Conservation (phyloP, 2,797 vertebrate genomes). For the Saguinus oedipus region DNA sequence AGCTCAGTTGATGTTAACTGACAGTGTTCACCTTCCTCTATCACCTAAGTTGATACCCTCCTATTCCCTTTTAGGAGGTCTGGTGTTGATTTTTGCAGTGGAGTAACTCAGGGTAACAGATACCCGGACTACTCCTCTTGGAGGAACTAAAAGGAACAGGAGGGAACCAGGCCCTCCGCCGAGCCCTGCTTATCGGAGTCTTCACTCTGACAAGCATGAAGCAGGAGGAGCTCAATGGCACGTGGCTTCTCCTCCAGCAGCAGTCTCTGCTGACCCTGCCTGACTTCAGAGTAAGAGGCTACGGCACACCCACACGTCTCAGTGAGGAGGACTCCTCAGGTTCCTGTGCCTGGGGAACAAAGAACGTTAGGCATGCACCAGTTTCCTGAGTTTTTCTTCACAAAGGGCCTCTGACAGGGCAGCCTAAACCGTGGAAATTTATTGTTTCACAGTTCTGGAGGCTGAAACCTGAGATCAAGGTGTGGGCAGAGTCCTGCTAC, state of each 20-base stretch:
- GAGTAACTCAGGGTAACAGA: neutral
- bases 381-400: neutral
- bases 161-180: neutral
- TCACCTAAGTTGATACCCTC: neutral
- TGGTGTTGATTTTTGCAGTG: neutral
- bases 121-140: neutral
- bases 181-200: neutral
- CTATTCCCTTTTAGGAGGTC: neutral
- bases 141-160: neutral
- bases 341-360: rapidly evolving
- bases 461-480: neutral
- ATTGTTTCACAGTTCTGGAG: neutral
- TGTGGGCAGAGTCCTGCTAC: neutral
- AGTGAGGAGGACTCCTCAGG: neutral
- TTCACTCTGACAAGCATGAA: neutral
- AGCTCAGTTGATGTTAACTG: neutral
- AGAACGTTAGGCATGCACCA: neutral
- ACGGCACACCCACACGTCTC: neutral
- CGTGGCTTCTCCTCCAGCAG: neutral
- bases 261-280: neutral
- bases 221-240: too few relatives aligned
- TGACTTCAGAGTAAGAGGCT: neutral
- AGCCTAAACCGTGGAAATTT: neutral
- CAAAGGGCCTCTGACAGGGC: neutral
- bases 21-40: neutral